A percentile compares a stretch with the other conserved stretches of the same genome.
phyloP scores from a whole-genome alignment of 2,888 invertebrate species.

The Drosophila pseudotalamancana region DNA sequence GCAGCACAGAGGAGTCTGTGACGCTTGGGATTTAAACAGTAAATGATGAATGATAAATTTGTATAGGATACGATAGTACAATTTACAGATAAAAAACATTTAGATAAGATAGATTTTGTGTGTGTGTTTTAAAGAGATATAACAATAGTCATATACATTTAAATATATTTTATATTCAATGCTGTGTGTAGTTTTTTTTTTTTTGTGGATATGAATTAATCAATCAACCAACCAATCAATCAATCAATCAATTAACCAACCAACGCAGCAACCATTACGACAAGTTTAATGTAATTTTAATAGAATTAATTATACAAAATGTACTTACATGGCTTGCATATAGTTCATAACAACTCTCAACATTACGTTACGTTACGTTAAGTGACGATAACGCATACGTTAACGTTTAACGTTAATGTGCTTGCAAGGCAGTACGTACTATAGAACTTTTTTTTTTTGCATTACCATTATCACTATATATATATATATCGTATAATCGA shows the following conservation, averaged over 20 bases:
- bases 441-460: constrained; percentile 49
- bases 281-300: constrained; percentile 82
- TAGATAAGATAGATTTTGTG: constrained; percentile 52
- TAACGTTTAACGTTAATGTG: constrained; percentile 49
- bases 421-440: constrained; percentile 79
- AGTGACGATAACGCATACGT: constrained; percentile 23
- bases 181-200: constrained; percentile 41
- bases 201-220: constrained; percentile 75
- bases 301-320: constrained; percentile 77
- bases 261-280: constrained; percentile 84
- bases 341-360: constrained; percentile 51
- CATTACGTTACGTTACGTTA: constrained; percentile 52
- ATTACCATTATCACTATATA: constrained; percentile 53
- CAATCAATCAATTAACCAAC: constrained; percentile 81
- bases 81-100: constrained; percentile 71
- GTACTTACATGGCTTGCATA: constrained; percentile 82
- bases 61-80: constrained; percentile 44
- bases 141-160: constrained; percentile 49
- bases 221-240: constrained; percentile 76
- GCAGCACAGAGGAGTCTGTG: constrained; percentile 19
- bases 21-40: constrained; percentile 22
- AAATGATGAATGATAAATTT: constrained; percentile 26
- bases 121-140: constrained; percentile 22
- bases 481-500: constrained; percentile 29
- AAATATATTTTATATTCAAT: constrained; percentile 48